Evolutionary conservation across 2,797 vertebrate species (phyloP), one percentile per base, ranked within the genome.

Genomic region (Manis javanica): DNA sequence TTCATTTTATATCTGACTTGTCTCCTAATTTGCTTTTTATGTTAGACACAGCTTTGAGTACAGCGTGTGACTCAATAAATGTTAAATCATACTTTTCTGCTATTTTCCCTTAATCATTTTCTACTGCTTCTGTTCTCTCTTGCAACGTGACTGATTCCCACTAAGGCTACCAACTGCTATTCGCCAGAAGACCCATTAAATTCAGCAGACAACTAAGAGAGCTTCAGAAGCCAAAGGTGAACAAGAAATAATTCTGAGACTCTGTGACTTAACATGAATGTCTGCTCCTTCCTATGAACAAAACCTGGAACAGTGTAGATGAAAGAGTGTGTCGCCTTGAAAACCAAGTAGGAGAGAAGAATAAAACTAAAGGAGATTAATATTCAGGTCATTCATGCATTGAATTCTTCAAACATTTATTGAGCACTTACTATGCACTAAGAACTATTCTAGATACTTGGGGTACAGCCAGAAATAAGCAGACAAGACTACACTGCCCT

Each of bases 11-110:
- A 89, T 86, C 85, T 82, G 78, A 74, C 92, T 91, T 86, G 93
- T 84, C 53, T 96, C 85, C 72, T 97, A 96, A 97, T 97, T 97
- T 2, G 13, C 78, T 75, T 92, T 95, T 90, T 95, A 95, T 92
- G 72, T 83, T 96, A 77, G 19, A 96, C 78, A 94, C 88, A 87
- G 66, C 74, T 92, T 82, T 86, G 90, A 79, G 78, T 89, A 81
- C 90, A 91, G 87, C 51, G 90, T 72, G 37, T 90, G 59, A 87
- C 96, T 97, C 95, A 57, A 77, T 92, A 83, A 94, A 93, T 72
- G 59, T 87, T 89, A 89, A 92, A 66, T 89, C 74, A 89, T 64
- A 88, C 78, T 94, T 96, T 91, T 77, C 92, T 81, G 75, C 51
- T 85, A 9, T 55, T 97, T 95, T 92, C 79, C 55, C 46, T 97